These are phyloP conservation scores for Eutolmus rufibarbis DNA, from an alignment of 2,888 invertebrate genomes.

Conservation along the genomic window DNA sequence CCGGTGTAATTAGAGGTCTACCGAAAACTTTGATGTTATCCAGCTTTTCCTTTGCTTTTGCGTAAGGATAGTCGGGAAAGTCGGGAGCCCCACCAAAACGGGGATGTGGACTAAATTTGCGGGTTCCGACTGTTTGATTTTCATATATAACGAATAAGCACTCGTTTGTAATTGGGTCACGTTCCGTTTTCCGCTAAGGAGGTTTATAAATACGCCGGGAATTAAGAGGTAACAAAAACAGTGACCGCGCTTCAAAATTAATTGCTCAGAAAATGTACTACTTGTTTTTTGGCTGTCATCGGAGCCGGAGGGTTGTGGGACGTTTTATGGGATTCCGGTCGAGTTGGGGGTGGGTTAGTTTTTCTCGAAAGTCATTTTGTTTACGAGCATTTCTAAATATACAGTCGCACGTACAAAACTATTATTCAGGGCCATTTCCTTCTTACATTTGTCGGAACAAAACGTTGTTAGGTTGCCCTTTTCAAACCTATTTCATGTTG, in stretches of 20 bases:
- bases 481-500: neutral
- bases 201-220: neutral
- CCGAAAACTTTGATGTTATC: conserved; percentile 11
- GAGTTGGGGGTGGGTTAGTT: neutral
- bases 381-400: neutral
- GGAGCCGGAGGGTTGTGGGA: neutral
- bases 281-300: neutral
- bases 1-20: conserved; percentile 32
- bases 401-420: neutral
- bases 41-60: neutral
- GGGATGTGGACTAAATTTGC: neutral
- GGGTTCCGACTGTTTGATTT: neutral
- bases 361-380: neutral
- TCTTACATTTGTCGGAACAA: neutral
- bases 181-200: neutral
- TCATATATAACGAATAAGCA: neutral
- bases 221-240: neutral
- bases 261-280: neutral
- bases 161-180: neutral
- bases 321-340: neutral
- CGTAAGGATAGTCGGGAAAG: neutral
- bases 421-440: neutral
- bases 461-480: neutral
- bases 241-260: neutral
- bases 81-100: neutral